phyloP scores from a whole-genome alignment of 1,140 invertebrate species.

The Lanistes nyassanus region DNA sequence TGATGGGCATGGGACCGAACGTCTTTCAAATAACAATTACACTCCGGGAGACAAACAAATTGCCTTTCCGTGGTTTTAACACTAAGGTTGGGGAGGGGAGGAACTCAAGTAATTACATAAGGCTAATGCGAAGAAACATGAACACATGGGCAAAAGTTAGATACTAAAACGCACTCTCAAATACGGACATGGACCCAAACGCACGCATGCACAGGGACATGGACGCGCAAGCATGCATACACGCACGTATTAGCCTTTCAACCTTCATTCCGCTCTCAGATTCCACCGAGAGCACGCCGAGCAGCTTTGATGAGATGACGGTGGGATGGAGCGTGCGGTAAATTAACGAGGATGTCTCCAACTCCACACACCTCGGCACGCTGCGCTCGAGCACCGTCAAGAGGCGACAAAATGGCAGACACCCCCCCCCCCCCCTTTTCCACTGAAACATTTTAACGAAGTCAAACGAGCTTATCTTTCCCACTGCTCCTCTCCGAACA shows the following conservation, averaged over 20 bases:
- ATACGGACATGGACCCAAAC: background rate
- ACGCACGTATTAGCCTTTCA: background rate
- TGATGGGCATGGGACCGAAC: too few species aligned
- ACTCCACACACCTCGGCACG: too few species aligned
- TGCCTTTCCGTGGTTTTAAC: background rate
- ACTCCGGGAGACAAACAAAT: background rate
- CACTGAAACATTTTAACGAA: too few species aligned
- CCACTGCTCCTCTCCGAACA: background rate
- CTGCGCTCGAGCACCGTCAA: too few species aligned
- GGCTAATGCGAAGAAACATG: background rate
- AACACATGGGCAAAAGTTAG: background rate
- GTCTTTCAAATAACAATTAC: too few species aligned
- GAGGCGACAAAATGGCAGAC: too few species aligned
- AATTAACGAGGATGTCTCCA: too few species aligned
- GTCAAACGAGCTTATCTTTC: background rate
- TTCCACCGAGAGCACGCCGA: background rate
- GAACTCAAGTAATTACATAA: background rate
- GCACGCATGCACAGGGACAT: constrained; percentile 2
- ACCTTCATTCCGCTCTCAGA: background rate
- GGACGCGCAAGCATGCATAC: background rate
- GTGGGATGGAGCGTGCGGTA: too few species aligned
- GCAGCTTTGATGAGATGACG: too few species aligned
- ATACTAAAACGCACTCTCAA: background rate
- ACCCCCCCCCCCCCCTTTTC: too few species aligned
- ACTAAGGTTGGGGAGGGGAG: background rate